These are phyloP conservation scores for Chloroceryle aenea DNA, from an alignment of 2,113 vertebrate genomes.

Conservation along the genomic window DNA sequence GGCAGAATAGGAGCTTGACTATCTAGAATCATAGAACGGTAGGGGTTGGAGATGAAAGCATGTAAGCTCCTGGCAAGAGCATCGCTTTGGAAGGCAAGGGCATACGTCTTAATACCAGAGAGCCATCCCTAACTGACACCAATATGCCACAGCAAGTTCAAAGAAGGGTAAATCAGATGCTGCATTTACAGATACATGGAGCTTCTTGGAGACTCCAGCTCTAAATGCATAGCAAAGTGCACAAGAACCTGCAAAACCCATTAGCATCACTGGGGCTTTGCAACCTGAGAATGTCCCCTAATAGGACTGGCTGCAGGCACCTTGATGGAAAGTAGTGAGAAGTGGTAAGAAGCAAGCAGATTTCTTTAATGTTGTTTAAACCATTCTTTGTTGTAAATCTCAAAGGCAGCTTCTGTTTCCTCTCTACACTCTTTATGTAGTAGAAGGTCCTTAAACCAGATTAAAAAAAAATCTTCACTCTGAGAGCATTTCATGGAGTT, in stretches of 20 bases:
- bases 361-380: background rate
- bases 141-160: background rate
- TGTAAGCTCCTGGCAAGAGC: background rate
- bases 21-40: background rate
- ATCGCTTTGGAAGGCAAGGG: background rate
- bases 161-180: background rate
- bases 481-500: background rate
- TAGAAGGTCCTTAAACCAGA: background rate
- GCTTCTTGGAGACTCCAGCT: background rate
- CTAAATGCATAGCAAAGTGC: background rate
- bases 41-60: background rate
- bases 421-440: background rate
- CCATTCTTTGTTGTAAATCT: background rate
- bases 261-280: background rate
- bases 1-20: background rate
- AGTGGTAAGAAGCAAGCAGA: background rate
- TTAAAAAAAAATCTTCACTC: background rate
- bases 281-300: background rate
- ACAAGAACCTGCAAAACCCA: background rate
- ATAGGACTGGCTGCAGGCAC: background rate
- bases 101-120: background rate
- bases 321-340: background rate
- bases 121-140: background rate
- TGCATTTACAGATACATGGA: fast-evolving
- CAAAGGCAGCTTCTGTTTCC: background rate